Percentiles rank a stretch among this genome's conserved stretches.
Conservation (phyloP, 1,140 invertebrate genomes). For the Neodiprion virginianus region DNA sequence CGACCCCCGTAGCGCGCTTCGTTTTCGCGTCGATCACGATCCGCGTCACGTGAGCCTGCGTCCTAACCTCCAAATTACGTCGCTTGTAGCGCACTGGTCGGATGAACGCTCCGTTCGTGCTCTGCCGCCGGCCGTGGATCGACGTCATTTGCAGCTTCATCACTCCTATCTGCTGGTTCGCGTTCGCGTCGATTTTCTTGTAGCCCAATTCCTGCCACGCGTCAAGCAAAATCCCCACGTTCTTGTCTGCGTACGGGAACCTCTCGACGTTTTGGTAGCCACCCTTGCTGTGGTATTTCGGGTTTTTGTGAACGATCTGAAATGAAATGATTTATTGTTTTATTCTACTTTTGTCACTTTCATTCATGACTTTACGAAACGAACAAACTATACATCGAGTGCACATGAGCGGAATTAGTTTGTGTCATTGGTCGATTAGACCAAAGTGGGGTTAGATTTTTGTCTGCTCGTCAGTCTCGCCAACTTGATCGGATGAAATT, state of each 20-base stretch:
- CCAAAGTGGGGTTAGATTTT: neutral
- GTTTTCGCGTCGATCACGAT: slow-evolving; percentile 75
- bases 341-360: neutral
- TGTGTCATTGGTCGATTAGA: too few species aligned
- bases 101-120: slow-evolving; percentile 77
- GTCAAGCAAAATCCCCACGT: slow-evolving; percentile 62
- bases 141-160: slow-evolving; percentile 67
- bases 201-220: slow-evolving; percentile 69
- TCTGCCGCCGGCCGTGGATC: slow-evolving; percentile 70
- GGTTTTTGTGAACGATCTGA: slow-evolving; percentile 49
- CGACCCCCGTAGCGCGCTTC: slow-evolving; percentile 75
- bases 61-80: slow-evolving; percentile 74
- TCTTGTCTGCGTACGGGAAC: slow-evolving; percentile 67
- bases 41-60: slow-evolving; percentile 73
- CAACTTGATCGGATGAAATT: too few species aligned
- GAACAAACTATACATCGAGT: too few species aligned
- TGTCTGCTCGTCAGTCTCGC: too few species aligned
- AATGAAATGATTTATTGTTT: slow-evolving; percentile 10
- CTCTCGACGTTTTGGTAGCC: slow-evolving; percentile 70
- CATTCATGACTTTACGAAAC: too few species aligned
- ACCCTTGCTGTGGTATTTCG: slow-evolving; percentile 63
- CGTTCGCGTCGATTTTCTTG: slow-evolving; percentile 64
- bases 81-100: slow-evolving; percentile 72
- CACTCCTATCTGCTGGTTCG: slow-evolving; percentile 63
- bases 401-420: too few species aligned